Base-by-base conservation (phyloP, 1,140 invertebrate genomes). In the Bombus vancouverensis region DNA sequence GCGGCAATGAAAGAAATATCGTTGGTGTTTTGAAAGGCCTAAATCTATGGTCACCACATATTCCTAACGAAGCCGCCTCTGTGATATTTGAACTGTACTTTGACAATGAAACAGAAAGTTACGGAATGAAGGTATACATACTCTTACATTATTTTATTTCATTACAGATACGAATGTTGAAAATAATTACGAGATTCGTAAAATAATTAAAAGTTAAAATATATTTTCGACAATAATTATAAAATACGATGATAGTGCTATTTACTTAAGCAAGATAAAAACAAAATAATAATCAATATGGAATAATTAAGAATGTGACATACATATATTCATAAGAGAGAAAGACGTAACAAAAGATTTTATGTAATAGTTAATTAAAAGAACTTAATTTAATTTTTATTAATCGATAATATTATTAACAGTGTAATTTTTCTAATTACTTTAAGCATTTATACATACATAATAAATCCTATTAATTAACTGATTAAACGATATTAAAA, bases 21-120 rank as follows among this genome's bases (percentile, higher is more conserved):
- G 89, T 90, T 15, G 94, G 93, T 0, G n/a, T 95, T 66, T 76
- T 95, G 22, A 86, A 90, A 18, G 86, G 68, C 74, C 79, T 95
- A 12, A 87, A 92, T 34, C 34, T 93, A 8, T 88, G 91, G 89
- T 80, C 81, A 0, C 87, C 92, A 3, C 86, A 91, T 47, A 78
- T 92, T 12, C 91, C 92, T 0, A 81, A 80, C 0, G 88, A 89
- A 18, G 91, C 89, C 12, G 74, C 92, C 10, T 90, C 93, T 3
- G 10, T 95, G 0, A 92, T 95, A 32, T 94, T 95, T 37, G 94
- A 95, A 87, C 32, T 94, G 0, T 91, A 91, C 42, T 83, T 70
- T 1, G 88, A 94, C 73, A 91, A 92, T 34, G 84, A 89, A 15
- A 91, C 88, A 0, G 80, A 88, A 10, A 32, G 32, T 2, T 85